A percentile compares a stretch with the other conserved stretches of the same genome.
phyloP scores from a whole-genome alignment of 53 echinoderm and acorn worm species.

The Actinopyga echinites region DNA sequence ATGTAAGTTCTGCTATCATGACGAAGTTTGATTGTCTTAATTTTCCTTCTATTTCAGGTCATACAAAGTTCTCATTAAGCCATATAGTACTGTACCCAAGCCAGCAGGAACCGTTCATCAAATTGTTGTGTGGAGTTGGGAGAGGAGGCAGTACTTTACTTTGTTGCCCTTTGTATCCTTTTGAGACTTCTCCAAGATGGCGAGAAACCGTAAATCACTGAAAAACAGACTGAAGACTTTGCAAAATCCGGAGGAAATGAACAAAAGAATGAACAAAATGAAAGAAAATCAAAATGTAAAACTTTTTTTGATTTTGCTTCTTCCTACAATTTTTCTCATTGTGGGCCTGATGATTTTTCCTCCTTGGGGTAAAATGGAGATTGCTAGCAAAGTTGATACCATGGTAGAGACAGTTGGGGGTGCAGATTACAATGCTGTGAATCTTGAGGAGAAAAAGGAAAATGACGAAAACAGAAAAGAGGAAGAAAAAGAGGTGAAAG shows the following conservation, averaged over 20 bases:
- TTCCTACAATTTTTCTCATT: neutral
- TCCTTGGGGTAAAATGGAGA: constrained; percentile 10
- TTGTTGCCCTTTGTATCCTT: neutral
- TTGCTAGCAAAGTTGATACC: constrained; percentile 3
- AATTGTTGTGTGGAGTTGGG: no score
- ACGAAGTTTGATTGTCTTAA: no score
- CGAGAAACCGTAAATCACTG: constrained; percentile 13
- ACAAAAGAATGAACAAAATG: constrained; percentile 21
- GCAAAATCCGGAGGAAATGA: constrained; percentile 24
- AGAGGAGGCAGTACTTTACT: no score
- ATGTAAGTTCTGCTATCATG: no score
- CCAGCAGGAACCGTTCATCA: no score
- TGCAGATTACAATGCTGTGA: neutral
- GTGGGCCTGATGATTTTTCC: constrained; percentile 19
- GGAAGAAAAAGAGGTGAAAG: neutral
- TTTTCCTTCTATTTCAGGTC: no score
- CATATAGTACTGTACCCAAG: no score
- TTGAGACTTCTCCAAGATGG: neutral
- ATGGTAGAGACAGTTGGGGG: neutral
- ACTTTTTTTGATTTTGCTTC: neutral
- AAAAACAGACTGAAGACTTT: constrained; percentile 8
- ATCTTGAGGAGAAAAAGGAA: neutral
- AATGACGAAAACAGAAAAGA: neutral
- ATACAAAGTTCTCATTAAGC: no score
- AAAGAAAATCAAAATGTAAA: constrained; percentile 8